Evolutionary conservation across 2,797 vertebrate species (phyloP).

Genomic region (Triplophysa yarkandensis): DNA sequence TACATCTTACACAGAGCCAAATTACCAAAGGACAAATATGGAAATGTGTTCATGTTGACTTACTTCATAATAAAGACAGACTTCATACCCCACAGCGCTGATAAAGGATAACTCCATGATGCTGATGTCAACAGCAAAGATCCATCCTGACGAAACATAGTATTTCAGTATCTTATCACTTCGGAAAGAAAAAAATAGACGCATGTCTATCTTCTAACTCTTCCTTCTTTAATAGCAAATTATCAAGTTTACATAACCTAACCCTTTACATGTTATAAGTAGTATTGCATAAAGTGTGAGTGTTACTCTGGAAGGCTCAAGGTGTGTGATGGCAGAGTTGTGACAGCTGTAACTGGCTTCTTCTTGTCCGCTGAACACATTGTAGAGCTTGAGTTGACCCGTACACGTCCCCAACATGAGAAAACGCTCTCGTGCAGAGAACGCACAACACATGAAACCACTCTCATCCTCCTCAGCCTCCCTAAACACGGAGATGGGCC

Average conservation of each 20-base stretch:
- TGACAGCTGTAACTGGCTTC: slow-evolving; percentile 98
- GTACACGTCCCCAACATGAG: slow-evolving; percentile 98
- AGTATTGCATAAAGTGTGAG: neutral
- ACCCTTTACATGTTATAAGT: neutral
- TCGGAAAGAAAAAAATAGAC: too few relatives aligned
- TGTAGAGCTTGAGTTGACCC: slow-evolving; percentile 96
- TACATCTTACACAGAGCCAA: too few relatives aligned
- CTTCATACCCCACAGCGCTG: slow-evolving; percentile 98
- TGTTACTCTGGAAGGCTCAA: slow-evolving; percentile 93
- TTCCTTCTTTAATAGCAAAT: too few relatives aligned
- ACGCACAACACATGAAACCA: slow-evolving; percentile 96
- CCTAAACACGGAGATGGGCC: slow-evolving; percentile 96
- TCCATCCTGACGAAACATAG: slow-evolving; percentile 81
- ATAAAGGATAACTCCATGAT: slow-evolving; percentile 96
- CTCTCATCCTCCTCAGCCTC: slow-evolving; percentile 98
- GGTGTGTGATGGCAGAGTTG: slow-evolving; percentile 95
- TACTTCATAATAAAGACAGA: slow-evolving; percentile 99
- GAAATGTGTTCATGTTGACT: slow-evolving; percentile 59
- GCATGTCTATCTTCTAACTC: too few relatives aligned
- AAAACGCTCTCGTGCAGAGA: slow-evolving; percentile 96
- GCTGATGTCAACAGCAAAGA: slow-evolving; percentile 95
- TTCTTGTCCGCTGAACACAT: slow-evolving; percentile 97
- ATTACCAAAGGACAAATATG: too few relatives aligned
- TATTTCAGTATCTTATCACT: neutral
- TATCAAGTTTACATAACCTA: neutral